Base-by-base conservation (phyloP, 2,113 vertebrate genomes). In the Spea multiplicata region DNA sequence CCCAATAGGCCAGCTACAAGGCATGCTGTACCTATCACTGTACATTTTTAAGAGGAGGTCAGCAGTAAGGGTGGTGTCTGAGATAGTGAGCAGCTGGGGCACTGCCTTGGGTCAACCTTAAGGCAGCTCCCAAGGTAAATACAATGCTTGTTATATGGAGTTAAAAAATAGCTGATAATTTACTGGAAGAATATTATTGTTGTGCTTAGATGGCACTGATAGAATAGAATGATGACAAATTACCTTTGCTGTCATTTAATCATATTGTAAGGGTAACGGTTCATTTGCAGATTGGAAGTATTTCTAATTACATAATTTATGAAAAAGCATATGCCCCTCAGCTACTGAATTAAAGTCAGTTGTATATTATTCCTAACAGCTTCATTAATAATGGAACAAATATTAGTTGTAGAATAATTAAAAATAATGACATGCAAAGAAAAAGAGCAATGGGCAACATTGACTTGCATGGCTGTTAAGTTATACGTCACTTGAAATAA, bases 241-340 rank as follows among this genome's bases (percentile, higher is more conserved):
- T 69, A 49, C 75, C 66, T 76, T 76, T 70, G 47, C 66, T 76
- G 66, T 52, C 53, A 69, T 76, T 76, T 76, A 76, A 76, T 76
- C 75, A 76, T 76, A 59, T 66, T 55, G 53, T 69, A 76, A 69
- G 66, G 65, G 52, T 76, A 69, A 76, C 70, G 66, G 66, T 76
- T 76, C 75, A 76, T 76, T 76, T 69, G 66, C 53, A 70, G 66
- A 76, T 59, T 76, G 75, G 75, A 76, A 69, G 69, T 68, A 76
- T 76, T 76, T 76, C 75, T 76, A 76, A 76, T 76, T 76, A 76
- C 66, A 76, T 70, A 52, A 44, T 76, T 76, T 76, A 76, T 76
- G 75, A 76, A 76, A 30, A 76, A 76, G 75, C 75, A 76, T 76
- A 76, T 76, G 75, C 75, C 75, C 75, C 66, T 49, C 9, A 70